Conservation (phyloP, 2,888 invertebrate species). For the Gibbula magus region DNA sequence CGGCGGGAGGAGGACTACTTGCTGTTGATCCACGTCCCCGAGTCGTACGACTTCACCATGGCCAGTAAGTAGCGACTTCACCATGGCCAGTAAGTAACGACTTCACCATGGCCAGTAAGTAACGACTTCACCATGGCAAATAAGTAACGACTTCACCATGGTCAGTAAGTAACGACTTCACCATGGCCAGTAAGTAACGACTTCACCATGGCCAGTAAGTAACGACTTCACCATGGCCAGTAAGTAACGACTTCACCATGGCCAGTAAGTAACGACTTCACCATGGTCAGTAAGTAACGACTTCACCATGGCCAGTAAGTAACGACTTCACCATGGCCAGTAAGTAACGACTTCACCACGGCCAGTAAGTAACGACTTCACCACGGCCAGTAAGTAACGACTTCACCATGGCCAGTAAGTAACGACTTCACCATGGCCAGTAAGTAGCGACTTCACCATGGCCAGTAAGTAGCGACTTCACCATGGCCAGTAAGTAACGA, state of each 20-base stretch:
- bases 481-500: background rate
- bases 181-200: too few relatives aligned
- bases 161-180: too few relatives aligned
- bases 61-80: conserved; percentile 50
- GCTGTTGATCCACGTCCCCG: conserved; percentile 60
- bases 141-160: too few relatives aligned
- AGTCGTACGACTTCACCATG: conserved; percentile 64
- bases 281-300: too few relatives aligned
- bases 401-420: background rate
- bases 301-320: too few relatives aligned
- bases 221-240: too few relatives aligned
- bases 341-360: too few relatives aligned
- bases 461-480: background rate
- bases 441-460: background rate
- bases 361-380: background rate
- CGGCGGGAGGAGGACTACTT: conserved; percentile 53
- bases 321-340: too few relatives aligned
- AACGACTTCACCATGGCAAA: too few relatives aligned
- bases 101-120: background rate
- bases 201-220: too few relatives aligned
- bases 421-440: background rate
- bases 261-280: too few relatives aligned
- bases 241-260: too few relatives aligned
- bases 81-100: background rate
- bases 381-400: background rate